phyloP scores from a whole-genome alignment of 92 coral and sea anemone species.

The Parazoanthus swiftii region DNA sequence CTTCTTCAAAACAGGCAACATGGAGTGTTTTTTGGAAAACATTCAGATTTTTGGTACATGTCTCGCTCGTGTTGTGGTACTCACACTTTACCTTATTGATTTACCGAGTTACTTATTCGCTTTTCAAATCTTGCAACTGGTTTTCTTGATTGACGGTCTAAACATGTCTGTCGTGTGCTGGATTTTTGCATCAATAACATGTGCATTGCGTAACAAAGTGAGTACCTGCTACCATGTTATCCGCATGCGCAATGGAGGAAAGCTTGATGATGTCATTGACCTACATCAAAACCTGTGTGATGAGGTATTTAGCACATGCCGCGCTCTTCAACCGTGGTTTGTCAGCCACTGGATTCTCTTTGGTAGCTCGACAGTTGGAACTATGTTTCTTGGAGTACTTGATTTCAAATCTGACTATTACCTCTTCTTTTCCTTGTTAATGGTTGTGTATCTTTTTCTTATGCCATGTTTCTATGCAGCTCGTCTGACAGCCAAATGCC shows the following conservation, averaged over 20 bases:
- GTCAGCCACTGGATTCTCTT: constrained; percentile 11
- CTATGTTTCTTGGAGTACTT: background rate
- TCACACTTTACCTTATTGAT: background rate
- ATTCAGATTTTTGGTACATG: background rate
- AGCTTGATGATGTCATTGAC: background rate
- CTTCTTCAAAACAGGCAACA: too few species aligned
- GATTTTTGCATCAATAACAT: background rate
- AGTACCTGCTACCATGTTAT: background rate
- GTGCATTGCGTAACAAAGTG: background rate
- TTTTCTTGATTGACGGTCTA: background rate
- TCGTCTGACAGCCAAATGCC: background rate
- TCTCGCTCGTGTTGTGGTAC: background rate
- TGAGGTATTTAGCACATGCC: constrained; percentile 1
- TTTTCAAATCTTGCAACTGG: background rate
- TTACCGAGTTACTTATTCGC: background rate
- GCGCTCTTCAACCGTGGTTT: constrained; percentile 13
- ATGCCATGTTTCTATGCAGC: background rate
- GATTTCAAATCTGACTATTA: background rate
- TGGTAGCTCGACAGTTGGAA: background rate
- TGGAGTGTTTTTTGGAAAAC: background rate
- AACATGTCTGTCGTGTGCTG: background rate
- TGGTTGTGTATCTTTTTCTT: background rate
- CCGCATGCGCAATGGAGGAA: background rate
- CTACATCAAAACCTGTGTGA: background rate
- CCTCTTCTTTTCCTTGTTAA: background rate